Base-by-base conservation (phyloP, 2,797 vertebrate genomes). In the Pogoniulus pusillus region DNA sequence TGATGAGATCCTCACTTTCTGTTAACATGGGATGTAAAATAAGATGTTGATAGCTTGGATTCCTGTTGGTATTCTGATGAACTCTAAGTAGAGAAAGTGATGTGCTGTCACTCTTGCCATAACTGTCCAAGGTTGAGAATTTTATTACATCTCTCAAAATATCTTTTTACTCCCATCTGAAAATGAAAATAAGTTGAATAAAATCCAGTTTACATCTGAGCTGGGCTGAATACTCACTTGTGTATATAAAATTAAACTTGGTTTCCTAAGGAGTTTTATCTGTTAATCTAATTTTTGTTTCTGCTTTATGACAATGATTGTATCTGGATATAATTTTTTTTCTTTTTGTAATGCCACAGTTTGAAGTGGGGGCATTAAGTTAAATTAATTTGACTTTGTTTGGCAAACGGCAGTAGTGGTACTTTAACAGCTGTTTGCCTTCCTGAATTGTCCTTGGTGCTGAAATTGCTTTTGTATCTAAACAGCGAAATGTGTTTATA, bases 401-500 rank as follows among this genome's bases (percentile, higher is more conserved):
- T 90, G 91, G 93, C 79, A 85, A 89, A 78, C 1, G 53, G 81
- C 3, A n/a, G 64, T 70, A 45, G 89, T 73, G 43, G 86, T 70
- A 54, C 83, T 96, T 93, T 59, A 90, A 57, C 79, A 95, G 91
- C 96, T 97, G 97, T 98, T 97, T 95, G 95, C 97, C 97, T 97
- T 97, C 93, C 97, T 97, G 96, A 96, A 96, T 96, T 98, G 98
- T 98, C 97, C 97, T 98, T 98, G 97, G 96, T 98, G 96, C 96
- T 95, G 88, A 97, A 98, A 95, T 96, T 96, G 86, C 88, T 96
- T 96, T 85, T 96, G 82, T 96, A 96, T 97, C 97, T 96, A 96
- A 98, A 97, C 95, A 97, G 97, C 97, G 97, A 98, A 96, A 97
- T 97, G 95, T 97, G 96, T 95, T 97, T 96, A 95, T 96, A 96